Evolutionary conservation across 2,113 vertebrate species (phyloP).

Genomic region (Serinus canaria): DNA sequence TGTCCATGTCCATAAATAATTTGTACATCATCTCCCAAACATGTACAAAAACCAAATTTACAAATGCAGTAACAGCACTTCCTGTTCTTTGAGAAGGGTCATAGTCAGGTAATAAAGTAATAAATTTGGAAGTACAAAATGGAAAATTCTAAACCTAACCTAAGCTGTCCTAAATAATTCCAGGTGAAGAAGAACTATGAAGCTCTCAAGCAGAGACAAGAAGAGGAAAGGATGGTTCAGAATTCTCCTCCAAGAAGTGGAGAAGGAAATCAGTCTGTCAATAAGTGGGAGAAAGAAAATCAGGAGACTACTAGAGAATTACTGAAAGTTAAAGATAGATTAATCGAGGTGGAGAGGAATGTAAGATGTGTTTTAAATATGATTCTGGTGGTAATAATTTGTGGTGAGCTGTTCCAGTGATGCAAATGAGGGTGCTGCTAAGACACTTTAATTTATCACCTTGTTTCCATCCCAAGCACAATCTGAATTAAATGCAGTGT

Average conservation of each 20-base stretch:
- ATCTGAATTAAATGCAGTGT: neutral
- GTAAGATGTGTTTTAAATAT: conserved; percentile 72
- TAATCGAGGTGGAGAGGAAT: conserved; percentile 97
- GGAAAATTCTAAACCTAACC: neutral
- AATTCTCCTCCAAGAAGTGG: conserved; percentile 82
- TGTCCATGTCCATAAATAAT: neutral
- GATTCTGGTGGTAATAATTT: neutral
- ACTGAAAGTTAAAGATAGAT: conserved; percentile 93
- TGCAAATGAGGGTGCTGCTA: neutral
- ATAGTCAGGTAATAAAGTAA: neutral
- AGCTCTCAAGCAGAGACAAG: conserved; percentile 94
- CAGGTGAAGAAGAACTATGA: conserved; percentile 99
- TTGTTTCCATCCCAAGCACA: neutral
- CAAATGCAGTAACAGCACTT: neutral
- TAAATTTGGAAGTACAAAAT: neutral
- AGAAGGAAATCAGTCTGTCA: conserved; percentile 77
- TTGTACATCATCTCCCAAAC: neutral
- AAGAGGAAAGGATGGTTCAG: conserved; percentile 92
- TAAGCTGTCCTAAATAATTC: conserved; percentile 41
- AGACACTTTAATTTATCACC: neutral
- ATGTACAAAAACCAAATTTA: neutral
- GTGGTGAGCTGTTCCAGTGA: neutral
- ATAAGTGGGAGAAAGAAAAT: conserved; percentile 93
- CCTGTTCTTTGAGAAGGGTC: neutral
- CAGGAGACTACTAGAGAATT: conserved; percentile 94